Base-by-base conservation (phyloP, 2,888 invertebrate species). In the Apoda limacodes region DNA sequence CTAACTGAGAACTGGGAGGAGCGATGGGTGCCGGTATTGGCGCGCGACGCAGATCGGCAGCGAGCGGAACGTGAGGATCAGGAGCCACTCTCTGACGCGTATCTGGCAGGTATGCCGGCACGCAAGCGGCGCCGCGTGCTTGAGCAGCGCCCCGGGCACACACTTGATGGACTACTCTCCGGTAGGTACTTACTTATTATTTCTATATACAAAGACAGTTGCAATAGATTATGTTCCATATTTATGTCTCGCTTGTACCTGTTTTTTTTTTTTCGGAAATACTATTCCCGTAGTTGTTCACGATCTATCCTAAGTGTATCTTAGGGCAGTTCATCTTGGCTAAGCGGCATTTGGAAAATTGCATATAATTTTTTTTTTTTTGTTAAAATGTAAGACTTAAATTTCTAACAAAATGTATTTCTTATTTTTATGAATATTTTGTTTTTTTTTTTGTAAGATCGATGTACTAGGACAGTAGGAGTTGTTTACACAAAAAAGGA, bases 41-140 rank as follows among this genome's bases (percentile, higher is more conserved):
- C 89, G 5, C 84, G 88, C 35, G 96, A 97, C 65, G 83, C 88
- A 27, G 85, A 87, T 48, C 75, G 85, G 32, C 95, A 94, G 65
- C 80, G 87, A 30, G 69, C 84, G 27, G 85, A 86, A 38, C 60
- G 76, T 44, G 44, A 69, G 4, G 83, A 75, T 1, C 86, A 90
- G 14, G 67, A 68, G 43, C 74, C 75, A 1, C 90, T 89, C 63
- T 95, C 95, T 56, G 95, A 96, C 72, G 93, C 93, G 1, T 97
- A 96, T 65, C 76, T 95, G 24, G 87, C 90, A 5, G 93, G 93
- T 7, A 90, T 96, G 88, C 93, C 97, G 9, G 88, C 90, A 22
- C 93, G 95, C 65, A 85, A 95, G 36, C 88, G 95, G 41, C 92
- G 93, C 62, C 83, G 94, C 40, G 81, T 89, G 21, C 58, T 66